phyloP scores from a whole-genome alignment of 2,113 vertebrate species.

The Egretta garzetta region DNA sequence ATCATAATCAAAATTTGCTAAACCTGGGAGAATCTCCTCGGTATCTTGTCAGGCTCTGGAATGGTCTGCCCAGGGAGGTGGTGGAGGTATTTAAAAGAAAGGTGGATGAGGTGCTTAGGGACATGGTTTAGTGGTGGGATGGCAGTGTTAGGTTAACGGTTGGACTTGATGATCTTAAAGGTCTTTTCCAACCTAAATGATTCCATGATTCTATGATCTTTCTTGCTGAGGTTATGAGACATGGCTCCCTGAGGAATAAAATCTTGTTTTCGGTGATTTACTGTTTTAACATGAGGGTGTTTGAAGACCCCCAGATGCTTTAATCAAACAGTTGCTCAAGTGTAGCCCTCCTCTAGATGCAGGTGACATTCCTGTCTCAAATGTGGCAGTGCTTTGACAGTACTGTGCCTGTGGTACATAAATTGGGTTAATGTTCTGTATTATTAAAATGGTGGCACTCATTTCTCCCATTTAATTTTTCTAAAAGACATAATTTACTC shows the following conservation, averaged over 20 bases:
- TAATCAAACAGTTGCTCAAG: neutral
- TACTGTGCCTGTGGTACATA: neutral
- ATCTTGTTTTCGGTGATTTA: rapidly evolving
- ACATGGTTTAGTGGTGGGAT: too few relatives aligned
- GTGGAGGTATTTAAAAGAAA: too few relatives aligned
- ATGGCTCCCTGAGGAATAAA: neutral
- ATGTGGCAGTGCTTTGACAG: neutral
- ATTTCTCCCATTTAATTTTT: neutral
- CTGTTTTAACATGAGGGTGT: neutral
- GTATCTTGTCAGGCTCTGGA: neutral
- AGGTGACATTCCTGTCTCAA: neutral
- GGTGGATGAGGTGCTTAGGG: too few relatives aligned
- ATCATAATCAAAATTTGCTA: neutral
- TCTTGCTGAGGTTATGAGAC: neutral
- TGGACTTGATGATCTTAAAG: too few relatives aligned
- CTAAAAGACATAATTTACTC: neutral
- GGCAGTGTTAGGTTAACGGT: too few relatives aligned
- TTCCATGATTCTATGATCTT: too few relatives aligned
- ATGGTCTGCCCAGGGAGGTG: too few relatives aligned
- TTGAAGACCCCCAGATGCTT: neutral
- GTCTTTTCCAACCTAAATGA: too few relatives aligned
- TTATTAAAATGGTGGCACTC: neutral
- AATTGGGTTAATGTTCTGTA: neutral
- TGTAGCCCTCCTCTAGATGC: neutral
- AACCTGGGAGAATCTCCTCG: neutral